phyloP scores from a whole-genome alignment of 2,113 vertebrate genomes.

The Labeo rohita region DNA sequence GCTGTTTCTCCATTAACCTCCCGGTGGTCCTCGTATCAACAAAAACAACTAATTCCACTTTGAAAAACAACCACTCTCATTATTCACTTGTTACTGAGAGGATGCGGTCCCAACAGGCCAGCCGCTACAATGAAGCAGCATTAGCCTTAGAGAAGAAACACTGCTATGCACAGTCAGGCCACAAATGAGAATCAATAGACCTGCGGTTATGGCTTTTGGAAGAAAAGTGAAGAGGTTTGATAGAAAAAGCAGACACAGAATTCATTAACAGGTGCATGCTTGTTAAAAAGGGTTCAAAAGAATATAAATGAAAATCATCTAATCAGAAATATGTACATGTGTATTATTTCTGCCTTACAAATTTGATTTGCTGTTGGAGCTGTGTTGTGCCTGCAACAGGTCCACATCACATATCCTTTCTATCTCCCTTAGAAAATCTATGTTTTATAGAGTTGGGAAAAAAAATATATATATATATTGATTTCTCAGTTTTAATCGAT shows the following conservation, averaged over 20 bases:
- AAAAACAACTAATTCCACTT: constrained; percentile 60
- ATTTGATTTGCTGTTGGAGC: too few relatives aligned
- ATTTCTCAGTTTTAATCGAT: too few relatives aligned
- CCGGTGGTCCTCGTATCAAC: constrained; percentile 54
- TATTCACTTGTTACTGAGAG: constrained; percentile 59
- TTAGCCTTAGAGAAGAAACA: constrained; percentile 49
- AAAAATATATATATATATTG: too few relatives aligned
- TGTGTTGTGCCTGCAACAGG: too few relatives aligned
- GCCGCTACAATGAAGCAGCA: constrained; percentile 48
- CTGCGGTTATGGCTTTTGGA: constrained; percentile 30
- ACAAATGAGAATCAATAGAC: constrained; percentile 50
- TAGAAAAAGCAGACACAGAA: not conserved
- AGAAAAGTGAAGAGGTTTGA: not conserved
- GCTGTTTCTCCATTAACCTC: constrained; percentile 58
- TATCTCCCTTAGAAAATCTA: too few relatives aligned
- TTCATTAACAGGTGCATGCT: not conserved
- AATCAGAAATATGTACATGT: not conserved
- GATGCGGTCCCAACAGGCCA: constrained; percentile 49
- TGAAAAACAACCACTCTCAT: constrained; percentile 56
- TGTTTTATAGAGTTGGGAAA: too few relatives aligned
- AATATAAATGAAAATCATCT: not conserved
- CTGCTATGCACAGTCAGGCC: constrained; percentile 37
- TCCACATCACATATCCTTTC: too few relatives aligned
- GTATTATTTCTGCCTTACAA: too few relatives aligned
- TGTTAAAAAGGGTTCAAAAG: not conserved